Conservation (phyloP, 2,888 invertebrate genomes). For the Drosophila dives region DNA sequence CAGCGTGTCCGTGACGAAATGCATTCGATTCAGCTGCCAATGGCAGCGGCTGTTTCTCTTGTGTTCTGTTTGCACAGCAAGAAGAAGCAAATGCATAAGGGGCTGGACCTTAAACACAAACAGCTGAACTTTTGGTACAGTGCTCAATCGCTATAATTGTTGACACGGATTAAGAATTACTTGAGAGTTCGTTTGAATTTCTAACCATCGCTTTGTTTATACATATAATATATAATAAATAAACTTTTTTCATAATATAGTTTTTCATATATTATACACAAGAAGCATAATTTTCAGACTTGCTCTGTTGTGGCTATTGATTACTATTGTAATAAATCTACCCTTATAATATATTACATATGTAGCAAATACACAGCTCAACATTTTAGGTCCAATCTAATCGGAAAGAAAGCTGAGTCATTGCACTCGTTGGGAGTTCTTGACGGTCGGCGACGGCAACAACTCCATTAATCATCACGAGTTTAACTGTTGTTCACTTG, state of each 20-base stretch:
- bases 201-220: background rate
- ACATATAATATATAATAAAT: background rate
- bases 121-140: conserved; percentile 14
- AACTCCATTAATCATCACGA: conserved; percentile 52
- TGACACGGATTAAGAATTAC: background rate
- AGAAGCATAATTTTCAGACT: too few relatives aligned
- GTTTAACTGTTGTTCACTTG: conserved; percentile 25
- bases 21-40: conserved; percentile 66
- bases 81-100: conserved; percentile 18
- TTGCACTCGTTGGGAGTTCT: conserved; percentile 39
- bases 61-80: conserved; percentile 21
- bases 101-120: conserved; percentile 30
- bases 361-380: background rate
- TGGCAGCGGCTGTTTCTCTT: conserved; percentile 1
- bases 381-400: conserved; percentile 41
- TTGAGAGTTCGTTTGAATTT: background rate
- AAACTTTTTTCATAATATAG: background rate
- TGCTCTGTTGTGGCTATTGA: background rate
- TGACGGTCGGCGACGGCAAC: conserved; percentile 9
- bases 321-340: background rate
- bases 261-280: too few relatives aligned
- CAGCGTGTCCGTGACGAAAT: conserved; percentile 59
- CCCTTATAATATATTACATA: background rate
- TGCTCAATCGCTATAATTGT: background rate
- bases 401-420: conserved; percentile 47